Base-by-base conservation (phyloP, 2,888 invertebrate genomes). In the Rosalia funebris region DNA sequence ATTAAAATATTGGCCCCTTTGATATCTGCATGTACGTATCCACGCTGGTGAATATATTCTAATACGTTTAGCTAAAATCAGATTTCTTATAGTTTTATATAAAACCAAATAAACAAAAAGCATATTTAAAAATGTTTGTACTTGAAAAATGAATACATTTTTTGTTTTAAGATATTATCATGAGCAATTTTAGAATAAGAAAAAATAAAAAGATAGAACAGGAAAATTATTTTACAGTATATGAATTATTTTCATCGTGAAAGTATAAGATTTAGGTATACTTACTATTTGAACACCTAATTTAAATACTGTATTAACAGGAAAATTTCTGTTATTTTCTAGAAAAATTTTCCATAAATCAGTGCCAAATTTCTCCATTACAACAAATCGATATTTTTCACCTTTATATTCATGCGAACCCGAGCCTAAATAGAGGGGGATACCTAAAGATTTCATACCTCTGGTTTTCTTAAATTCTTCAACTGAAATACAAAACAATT, bases 1-100 rank as follows among this genome's bases (percentile, higher is more conserved):
- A 95, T 79, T 15, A 98, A 83, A 63, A 99, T 89, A 81, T 99
- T 99, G 7, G 93, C 91, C 0, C 94, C 97, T 82, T 99, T 99
- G 3, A 99, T 88, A 79, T 99, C 99, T 0, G 93, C 96, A 81
- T 99, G 99, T 0, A 95, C 91, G 77, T 97, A 98, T 1, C 92
- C 92, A 68, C 90, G 87, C 52, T 86, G 84, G 79, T 99, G 98
- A 69, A 99, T 92, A 79, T 95, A 99, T 79, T 98, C 93, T 65
- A 97, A 82, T 1, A 92, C 91, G 80, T 97, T 91, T 67, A 98
- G 77, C 91, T 95, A 82, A 59, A 85, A 85, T 31, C 15, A 19
- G 52, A 25, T 25, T 25, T 3, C 25, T 3, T 5, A 25, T 25
- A 25, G 7, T 25, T 3, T 3, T 7, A 25, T 25, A 25, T 5